These are phyloP conservation scores for Leistus spinibarbis DNA, from an alignment of 2,888 invertebrate species.

Conservation along the genomic window DNA sequence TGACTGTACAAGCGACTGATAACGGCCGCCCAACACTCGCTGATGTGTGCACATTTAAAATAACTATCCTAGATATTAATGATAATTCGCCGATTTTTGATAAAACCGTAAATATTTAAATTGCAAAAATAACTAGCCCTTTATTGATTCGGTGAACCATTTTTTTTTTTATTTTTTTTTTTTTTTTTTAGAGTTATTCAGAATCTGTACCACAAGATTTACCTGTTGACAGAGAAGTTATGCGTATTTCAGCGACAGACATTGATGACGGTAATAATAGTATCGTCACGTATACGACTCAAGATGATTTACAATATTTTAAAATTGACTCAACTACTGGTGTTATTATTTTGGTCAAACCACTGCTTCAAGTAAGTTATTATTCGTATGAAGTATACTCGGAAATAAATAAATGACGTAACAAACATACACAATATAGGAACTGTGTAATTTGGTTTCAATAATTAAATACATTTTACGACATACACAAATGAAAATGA, in stretches of 20 bases:
- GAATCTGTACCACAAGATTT: slow-evolving; percentile 86
- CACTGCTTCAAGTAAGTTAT: slow-evolving; percentile 13
- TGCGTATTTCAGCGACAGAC: slow-evolving; percentile 91
- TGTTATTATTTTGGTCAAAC: slow-evolving; percentile 67
- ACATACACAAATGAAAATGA: too few relatives aligned
- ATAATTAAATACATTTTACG: too few relatives aligned
- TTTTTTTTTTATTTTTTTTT: not conserved
- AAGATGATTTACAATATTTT: slow-evolving; percentile 70
- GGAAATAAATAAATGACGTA: too few relatives aligned
- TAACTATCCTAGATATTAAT: slow-evolving; percentile 89
- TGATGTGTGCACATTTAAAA: slow-evolving; percentile 92
- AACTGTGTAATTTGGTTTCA: too few relatives aligned
- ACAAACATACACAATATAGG: too few relatives aligned
- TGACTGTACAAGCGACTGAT: slow-evolving; percentile 91
- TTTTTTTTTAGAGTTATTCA: slow-evolving; percentile 63
- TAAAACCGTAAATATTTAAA: slow-evolving; percentile 69
- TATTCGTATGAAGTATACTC: too few relatives aligned
- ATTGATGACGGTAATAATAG: slow-evolving; percentile 93
- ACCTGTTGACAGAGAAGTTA: slow-evolving; percentile 73
- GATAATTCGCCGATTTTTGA: slow-evolving; percentile 86
- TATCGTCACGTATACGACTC: slow-evolving; percentile 73
- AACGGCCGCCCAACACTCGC: slow-evolving; percentile 89
- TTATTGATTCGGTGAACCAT: too few relatives aligned
- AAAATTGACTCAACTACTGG: slow-evolving; percentile 82
- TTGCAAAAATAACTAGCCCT: too few relatives aligned